phyloP scores from a whole-genome alignment of 2,888 invertebrate genomes.

The Choreutis nemorana region DNA sequence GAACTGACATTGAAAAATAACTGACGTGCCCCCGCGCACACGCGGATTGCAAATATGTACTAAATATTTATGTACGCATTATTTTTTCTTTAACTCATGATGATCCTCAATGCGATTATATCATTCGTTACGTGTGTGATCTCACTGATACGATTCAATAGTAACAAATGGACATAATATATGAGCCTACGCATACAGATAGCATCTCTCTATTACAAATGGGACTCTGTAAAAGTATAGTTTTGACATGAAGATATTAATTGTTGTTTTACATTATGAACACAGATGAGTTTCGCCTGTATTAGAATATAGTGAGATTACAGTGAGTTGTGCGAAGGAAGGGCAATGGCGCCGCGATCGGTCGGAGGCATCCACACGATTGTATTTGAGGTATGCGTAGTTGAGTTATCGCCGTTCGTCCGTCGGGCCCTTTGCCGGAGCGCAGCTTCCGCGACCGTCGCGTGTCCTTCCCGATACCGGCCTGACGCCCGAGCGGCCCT shows the following conservation, averaged over 20 bases:
- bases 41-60: conserved; percentile 32
- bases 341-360: conserved; percentile 33
- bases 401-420: conserved; percentile 53
- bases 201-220: too few species aligned
- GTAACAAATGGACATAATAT: too few species aligned
- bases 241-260: background rate
- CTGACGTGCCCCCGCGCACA: conserved; percentile 25
- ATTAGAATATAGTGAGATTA: too few species aligned
- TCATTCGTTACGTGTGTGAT: too few species aligned
- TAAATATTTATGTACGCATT: conserved; percentile 38
- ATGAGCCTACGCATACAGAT: too few species aligned
- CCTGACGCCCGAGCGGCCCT: conserved; percentile 56
- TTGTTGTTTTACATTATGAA: background rate
- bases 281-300: background rate
- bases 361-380: conserved; percentile 38
- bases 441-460: conserved; percentile 51
- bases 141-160: too few species aligned
- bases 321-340: too few species aligned
- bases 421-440: conserved; percentile 47
- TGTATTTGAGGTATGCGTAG: conserved; percentile 52
- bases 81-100: conserved; percentile 27
- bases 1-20: conserved; percentile 45
- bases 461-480: conserved; percentile 51
- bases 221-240: conserved; percentile 1
- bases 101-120: too few species aligned